Evolutionary conservation across 2,888 invertebrate genomes (phyloP).

Genomic region (Empis stercorea): DNA sequence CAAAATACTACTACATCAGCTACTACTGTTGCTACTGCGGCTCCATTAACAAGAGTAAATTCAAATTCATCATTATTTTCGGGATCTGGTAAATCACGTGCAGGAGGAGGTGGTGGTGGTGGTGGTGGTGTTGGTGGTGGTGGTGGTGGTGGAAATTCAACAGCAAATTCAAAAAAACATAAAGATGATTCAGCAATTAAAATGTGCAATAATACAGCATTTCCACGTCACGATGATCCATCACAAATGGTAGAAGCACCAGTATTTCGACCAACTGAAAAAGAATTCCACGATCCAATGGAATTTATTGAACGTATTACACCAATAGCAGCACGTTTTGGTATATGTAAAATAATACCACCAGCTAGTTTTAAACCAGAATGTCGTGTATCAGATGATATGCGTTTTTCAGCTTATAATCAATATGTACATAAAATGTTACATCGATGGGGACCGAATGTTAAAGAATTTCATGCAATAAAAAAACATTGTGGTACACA

Average conservation of each 20-base stretch:
- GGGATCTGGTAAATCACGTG: constrained; percentile 31
- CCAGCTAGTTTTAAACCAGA: constrained; percentile 67
- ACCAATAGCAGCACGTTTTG: constrained; percentile 61
- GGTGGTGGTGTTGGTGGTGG: constrained; percentile 10
- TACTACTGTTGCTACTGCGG: constrained; percentile 1
- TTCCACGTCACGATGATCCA: constrained; percentile 37
- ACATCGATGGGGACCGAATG: constrained; percentile 79
- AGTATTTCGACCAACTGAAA: constrained; percentile 64
- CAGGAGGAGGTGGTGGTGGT: constrained; percentile 8
- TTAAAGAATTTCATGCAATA: constrained; percentile 73
- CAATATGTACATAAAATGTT: constrained; percentile 83
- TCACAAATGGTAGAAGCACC: constrained; percentile 60
- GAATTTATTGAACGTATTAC: constrained; percentile 71
- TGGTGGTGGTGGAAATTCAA: constrained; percentile 7
- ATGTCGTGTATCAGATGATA: constrained; percentile 70
- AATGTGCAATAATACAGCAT: constrained; percentile 36
- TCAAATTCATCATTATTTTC: constrained; percentile 34
- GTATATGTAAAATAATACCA: constrained; percentile 78
- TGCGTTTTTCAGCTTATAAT: constrained; percentile 76
- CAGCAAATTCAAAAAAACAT: constrained; percentile 29
- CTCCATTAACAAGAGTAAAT: constrained; percentile 25
- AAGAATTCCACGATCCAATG: constrained; percentile 77
- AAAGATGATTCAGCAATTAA: constrained; percentile 34
- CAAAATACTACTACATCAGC: background rate
- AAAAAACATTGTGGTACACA: constrained; percentile 67